Evolutionary conservation across 2,888 invertebrate species (phyloP), one percentile per base, ranked within the genome.

Genomic region (Agapostemon virescens): DNA sequence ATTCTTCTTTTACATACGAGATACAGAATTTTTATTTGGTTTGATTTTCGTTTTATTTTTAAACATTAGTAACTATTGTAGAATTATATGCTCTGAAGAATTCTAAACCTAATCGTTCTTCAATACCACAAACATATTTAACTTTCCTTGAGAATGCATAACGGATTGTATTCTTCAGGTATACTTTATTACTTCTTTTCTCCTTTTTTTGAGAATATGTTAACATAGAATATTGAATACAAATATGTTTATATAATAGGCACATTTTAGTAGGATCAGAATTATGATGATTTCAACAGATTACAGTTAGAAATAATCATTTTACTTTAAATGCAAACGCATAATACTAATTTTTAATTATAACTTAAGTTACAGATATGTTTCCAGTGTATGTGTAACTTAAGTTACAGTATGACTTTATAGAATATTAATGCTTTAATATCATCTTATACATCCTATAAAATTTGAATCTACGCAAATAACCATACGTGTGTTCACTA

Each of bases 251-350:
- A 71, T 77, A 61, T 77, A 69, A 42, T 81, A 81, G 82, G 82
- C 82, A 82, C 74, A 81, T 79, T 77, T 69, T 74, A 71, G 71
- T 72, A 82, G 61, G 74, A 81, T 58, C 61, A 77, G 49, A 76
- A 73, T 77, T 55, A 72, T 64, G 68, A 64, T 71, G 42, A 75
- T 66, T 64, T 66, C 74, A 72, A 74, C 42, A 42, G 63, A 74
- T 74, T 81, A 69, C 74, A 68, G n/a, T 64, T 74, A 36, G 64
- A 63, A n/a, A 36, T 58, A 52, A 77, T 55, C 58, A 49, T 26
- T 81, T 69, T 49, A 40, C 52, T 63, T 30, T 36, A 45, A 81
- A 71, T 49, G 68, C 73, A 42, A 76, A 67, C 23, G 26, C 61
- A 30, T 38, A 55, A 71, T 17, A 73, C 49, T 72, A 23, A 30